Conservation (phyloP, 2,888 invertebrate species). For the Caenorhabditis zanzibari region DNA sequence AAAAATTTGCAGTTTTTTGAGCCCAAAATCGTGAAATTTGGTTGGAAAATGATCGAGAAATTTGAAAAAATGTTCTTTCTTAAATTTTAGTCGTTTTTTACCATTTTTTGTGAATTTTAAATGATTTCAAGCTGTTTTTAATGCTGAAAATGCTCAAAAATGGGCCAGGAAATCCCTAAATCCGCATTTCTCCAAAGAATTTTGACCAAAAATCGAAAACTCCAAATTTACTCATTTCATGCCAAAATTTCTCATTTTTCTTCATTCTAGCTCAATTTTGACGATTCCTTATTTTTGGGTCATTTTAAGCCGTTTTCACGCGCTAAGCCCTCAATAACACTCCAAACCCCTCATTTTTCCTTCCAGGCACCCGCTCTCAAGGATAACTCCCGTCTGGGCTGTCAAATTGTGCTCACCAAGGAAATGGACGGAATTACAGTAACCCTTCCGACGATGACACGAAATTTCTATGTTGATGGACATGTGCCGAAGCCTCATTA, state of each 20-base stretch:
- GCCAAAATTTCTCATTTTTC: background rate
- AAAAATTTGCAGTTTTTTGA: background rate
- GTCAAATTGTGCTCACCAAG: constrained; percentile 92
- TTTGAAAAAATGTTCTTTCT: background rate
- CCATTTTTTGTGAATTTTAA: background rate
- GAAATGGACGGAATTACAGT: constrained; percentile 92
- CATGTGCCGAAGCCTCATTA: constrained; percentile 96
- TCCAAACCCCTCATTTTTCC: background rate
- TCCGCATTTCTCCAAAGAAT: background rate
- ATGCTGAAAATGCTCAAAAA: background rate
- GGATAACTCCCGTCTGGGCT: constrained; percentile 95
- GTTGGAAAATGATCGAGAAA: background rate
- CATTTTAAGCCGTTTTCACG: background rate
- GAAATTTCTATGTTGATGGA: constrained; percentile 98
- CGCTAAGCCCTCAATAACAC: too few species aligned
- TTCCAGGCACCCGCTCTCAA: constrained; percentile 92
- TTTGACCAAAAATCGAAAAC: background rate
- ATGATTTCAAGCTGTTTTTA: background rate
- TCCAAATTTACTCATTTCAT: too few species aligned
- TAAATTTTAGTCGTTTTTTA: constrained; percentile 1
- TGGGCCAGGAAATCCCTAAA: too few species aligned
- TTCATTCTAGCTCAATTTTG: background rate
- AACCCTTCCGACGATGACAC: constrained; percentile 91
- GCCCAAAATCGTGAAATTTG: background rate
- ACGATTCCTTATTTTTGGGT: background rate